Evolutionary conservation across 2,113 vertebrate genomes (phyloP).

Genomic region (Rhinogobius similis): DNA sequence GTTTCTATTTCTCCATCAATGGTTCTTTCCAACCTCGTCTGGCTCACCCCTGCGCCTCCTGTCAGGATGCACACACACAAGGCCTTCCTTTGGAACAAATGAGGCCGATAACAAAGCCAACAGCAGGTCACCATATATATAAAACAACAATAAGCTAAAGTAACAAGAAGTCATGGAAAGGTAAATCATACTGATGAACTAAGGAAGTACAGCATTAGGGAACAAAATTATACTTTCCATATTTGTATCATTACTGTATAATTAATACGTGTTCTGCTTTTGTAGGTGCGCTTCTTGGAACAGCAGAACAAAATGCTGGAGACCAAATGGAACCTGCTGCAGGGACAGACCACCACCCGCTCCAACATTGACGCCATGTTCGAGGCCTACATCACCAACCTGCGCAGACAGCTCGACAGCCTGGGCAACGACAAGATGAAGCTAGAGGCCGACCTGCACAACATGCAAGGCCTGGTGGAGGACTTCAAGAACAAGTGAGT

Average conservation of each 20-base stretch:
- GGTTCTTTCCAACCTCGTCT: conserved; percentile 39
- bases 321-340: conserved; percentile 93
- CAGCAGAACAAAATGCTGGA: conserved; percentile 99
- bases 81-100: conserved; percentile 66
- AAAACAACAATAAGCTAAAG: conserved; percentile 41
- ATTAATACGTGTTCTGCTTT: not conserved
- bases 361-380: conserved; percentile 87
- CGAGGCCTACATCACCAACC: conserved; percentile 84
- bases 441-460: conserved; percentile 90
- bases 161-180: not conserved
- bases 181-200: conserved; percentile 1
- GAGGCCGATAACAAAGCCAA: conserved; percentile 23
- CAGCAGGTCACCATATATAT: conserved; percentile 37
- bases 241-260: no score
- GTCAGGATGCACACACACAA: conserved; percentile 63
- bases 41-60: conserved; percentile 36
- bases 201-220: not conserved
- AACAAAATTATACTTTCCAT: not conserved
- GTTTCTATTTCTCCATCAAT: conserved; percentile 25
- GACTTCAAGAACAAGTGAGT: conserved; percentile 97
- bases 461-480: conserved; percentile 91
- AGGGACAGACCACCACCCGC: conserved; percentile 83
- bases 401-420: conserved; percentile 86
- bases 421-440: conserved; percentile 86
- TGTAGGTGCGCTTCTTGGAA: conserved; percentile 92